Base-by-base conservation (phyloP, 2,888 invertebrate genomes). In the Agrotis ipsilon region DNA sequence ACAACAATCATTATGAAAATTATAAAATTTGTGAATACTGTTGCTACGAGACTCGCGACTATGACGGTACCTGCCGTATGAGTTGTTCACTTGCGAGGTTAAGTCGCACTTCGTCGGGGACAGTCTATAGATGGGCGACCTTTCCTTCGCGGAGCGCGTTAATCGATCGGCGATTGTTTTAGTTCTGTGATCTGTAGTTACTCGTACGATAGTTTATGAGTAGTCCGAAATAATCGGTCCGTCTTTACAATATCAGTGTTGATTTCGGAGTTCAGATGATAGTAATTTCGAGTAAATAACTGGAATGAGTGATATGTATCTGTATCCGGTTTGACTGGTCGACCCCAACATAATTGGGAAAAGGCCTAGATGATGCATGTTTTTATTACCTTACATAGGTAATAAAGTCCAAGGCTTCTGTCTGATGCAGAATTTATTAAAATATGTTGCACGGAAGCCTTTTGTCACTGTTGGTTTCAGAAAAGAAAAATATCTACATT, bases 261-360 rank as follows among this genome's bases (percentile, higher is more conserved):
- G 59, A 13, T 45, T 48, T 48, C 43, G 14, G 48, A 72, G 78
- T 72, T 59, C 74, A 77, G 70, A 24, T 49, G 49, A 45, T 19
- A 70, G 45, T 24, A 0, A 32, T 60, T 69, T 69, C 18, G 49
- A 32, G 55, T 77, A 49, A 77, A 67, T n/a, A 48, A 57, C 77
- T 69, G 24, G 45, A 59, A 32, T 71, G 39, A 57, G 59, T 69
- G 24, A 32, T 62, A 32, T 71, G 39, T 77, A 45, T 48, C 27
- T 45, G 62, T 43, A 48, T 74, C 78, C 61, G 57, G 78, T 71
- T 78, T 48, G 46, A 62, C 52, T 52, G 72, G 74, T 45, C 18
- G 58, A 58, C 62, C 60, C 61, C 43, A 77, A 59, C 19, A 13
- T 58, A 24, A 59, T 75, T 78, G 52, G 24, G 16, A 71, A 78